Evolutionary conservation across 2,113 vertebrate species (phyloP), one percentile per base, ranked within the genome.

Genomic region (Sapajus apella): DNA sequence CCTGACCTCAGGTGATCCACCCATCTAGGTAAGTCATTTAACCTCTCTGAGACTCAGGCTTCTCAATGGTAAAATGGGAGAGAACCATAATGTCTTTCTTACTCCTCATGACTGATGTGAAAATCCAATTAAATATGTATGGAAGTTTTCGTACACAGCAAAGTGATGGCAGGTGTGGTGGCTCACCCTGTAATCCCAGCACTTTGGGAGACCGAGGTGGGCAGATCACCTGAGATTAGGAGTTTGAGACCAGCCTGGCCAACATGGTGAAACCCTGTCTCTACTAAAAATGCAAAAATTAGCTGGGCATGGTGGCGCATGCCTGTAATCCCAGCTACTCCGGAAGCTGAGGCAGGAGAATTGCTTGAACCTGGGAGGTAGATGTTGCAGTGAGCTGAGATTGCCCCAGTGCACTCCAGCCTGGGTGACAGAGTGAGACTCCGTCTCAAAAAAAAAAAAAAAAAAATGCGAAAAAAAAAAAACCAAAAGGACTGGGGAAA

Each of bases 41-140:
- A 87, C 8, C 73, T 90, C 81, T 68, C 66, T 68, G 86, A 87
- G 90, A 81, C 32, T 85, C 55, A 40, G n/a, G 23, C 50, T 75
- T 80, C 27, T 68, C 27, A 13, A 90, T 55, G 18, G n/a, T 84
- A 30, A 90, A 86, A 81, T 75, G 56, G 72, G 50, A 90, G 73
- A n/a, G 20, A 47, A 66, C 13, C 20, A 18, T 72, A 27, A 88
- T 52, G 70, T 13, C 32, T 92, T 32, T 84, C n/a, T 32, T 58
- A 75, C 37, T n/a, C 72, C 37, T 21, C 4, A 40, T 27, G n/a
- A 64, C 30, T 79, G 8, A 56, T 56, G 55, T 45, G n/a, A 92
- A 37, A 80, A 80, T 84, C 79, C 77, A 56, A 58, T 32, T 47
- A 95, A 66, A 95, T 43, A 20, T 73, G 32, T 80, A 17, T 47